Evolutionary conservation across 2,888 invertebrate species (phyloP).

Genomic region (Macrosiphum euphorbiae): DNA sequence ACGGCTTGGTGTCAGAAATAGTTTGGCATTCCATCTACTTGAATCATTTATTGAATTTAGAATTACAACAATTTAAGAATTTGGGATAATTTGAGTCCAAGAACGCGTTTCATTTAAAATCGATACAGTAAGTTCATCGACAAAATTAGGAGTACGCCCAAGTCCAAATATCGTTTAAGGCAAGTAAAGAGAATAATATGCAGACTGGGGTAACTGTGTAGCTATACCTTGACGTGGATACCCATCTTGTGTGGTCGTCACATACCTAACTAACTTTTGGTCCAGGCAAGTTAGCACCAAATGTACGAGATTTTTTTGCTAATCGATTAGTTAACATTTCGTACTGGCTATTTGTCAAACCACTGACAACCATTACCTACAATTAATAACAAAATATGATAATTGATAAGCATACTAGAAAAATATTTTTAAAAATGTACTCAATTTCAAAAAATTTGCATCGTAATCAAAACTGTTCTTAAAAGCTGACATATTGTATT

Average conservation of each 20-base stretch:
- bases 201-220: slow-evolving; percentile 91
- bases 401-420: slow-evolving; percentile 81
- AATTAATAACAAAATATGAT: slow-evolving; percentile 80
- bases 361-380: slow-evolving; percentile 74
- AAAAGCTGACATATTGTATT: slow-evolving; percentile 78
- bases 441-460: slow-evolving; percentile 89
- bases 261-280: slow-evolving; percentile 88
- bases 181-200: slow-evolving; percentile 91
- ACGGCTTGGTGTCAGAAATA: slow-evolving; percentile 96
- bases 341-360: slow-evolving; percentile 56
- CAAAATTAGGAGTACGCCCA: slow-evolving; percentile 98
- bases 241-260: slow-evolving; percentile 91
- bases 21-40: slow-evolving; percentile 86
- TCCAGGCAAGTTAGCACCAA: slow-evolving; percentile 92
- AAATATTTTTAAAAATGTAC: background rate
- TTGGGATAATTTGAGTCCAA: slow-evolving; percentile 96
- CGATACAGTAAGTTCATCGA: slow-evolving; percentile 88
- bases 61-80: slow-evolving; percentile 96
- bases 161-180: slow-evolving; percentile 97
- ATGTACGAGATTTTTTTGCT: slow-evolving; percentile 82
- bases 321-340: slow-evolving; percentile 77
- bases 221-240: slow-evolving; percentile 83
- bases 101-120: slow-evolving; percentile 73
- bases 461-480: slow-evolving; percentile 92
- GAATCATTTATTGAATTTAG: slow-evolving; percentile 86